Evolutionary conservation across 2,888 invertebrate species (phyloP).

Genomic region (Noctua janthe): DNA sequence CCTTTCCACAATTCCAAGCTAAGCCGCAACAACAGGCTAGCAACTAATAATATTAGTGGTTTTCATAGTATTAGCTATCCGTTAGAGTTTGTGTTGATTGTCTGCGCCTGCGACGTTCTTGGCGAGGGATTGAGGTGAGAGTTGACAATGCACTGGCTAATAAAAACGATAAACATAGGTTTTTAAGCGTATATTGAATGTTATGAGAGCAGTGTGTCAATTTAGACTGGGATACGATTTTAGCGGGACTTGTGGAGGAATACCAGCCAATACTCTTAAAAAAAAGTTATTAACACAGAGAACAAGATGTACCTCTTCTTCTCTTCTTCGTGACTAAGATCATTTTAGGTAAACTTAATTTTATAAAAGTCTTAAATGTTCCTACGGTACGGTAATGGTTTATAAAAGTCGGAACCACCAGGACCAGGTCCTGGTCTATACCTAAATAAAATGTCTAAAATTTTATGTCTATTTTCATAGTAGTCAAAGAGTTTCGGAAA

Average conservation of each 20-base stretch:
- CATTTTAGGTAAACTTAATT: too few species aligned
- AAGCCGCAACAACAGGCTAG: conserved; percentile 46
- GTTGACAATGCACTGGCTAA: conserved; percentile 26
- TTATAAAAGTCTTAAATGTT: too few species aligned
- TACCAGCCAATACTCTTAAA: too few species aligned
- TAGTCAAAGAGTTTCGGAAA: too few species aligned
- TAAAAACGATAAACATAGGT: neutral
- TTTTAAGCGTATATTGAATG: neutral
- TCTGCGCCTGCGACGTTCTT: conserved; percentile 31
- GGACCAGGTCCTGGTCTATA: too few species aligned
- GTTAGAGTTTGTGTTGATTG: conserved; percentile 63
- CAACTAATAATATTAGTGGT: conserved; percentile 62
- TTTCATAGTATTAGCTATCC: conserved; percentile 59
- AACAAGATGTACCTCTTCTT: too few species aligned
- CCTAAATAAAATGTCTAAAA: too few species aligned
- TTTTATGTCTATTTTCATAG: too few species aligned
- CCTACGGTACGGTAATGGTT: too few species aligned
- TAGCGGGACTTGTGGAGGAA: too few species aligned
- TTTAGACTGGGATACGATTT: neutral
- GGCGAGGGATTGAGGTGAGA: conserved; percentile 50
- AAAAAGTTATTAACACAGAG: neutral
- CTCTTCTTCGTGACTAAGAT: too few species aligned
- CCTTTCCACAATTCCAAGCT: conserved; percentile 7
- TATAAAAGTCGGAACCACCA: too few species aligned
- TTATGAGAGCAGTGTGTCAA: neutral